These are phyloP conservation scores for Mormyrus iriodes DNA, from an alignment of 2,113 vertebrate genomes.

Conservation along the genomic window DNA sequence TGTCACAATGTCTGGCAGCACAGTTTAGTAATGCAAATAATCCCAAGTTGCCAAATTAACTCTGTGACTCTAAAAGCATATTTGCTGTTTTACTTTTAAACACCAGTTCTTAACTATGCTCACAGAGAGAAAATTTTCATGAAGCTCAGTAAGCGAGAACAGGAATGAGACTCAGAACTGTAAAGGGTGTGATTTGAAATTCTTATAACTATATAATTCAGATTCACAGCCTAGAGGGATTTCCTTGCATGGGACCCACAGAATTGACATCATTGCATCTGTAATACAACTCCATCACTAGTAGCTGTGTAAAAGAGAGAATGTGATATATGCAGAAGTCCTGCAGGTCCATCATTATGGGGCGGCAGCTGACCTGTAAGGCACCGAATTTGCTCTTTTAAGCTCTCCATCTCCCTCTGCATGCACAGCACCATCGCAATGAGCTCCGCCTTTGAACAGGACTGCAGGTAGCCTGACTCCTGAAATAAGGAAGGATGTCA, in stretches of 20 bases:
- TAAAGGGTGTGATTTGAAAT: background rate
- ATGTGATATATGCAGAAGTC: background rate
- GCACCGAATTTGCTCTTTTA: conserved; percentile 45
- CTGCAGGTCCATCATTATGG: background rate
- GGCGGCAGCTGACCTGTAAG: conserved; percentile 33
- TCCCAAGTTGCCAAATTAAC: background rate
- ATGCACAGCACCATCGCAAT: conserved; percentile 46
- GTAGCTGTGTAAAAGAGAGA: background rate
- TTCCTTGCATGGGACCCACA: background rate
- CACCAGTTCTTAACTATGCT: background rate
- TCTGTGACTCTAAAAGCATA: background rate
- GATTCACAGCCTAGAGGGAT: background rate
- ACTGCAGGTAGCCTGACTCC: conserved; percentile 36
- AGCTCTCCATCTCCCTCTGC: conserved; percentile 42
- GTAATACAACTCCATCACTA: background rate
- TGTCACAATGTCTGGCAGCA: background rate
- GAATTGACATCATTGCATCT: background rate
- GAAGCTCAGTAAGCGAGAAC: background rate
- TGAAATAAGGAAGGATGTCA: conserved; percentile 23
- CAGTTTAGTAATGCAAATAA: background rate
- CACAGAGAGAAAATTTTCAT: background rate
- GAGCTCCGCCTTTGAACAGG: conserved; percentile 38
- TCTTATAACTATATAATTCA: background rate
- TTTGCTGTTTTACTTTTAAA: background rate
- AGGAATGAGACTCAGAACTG: background rate